These are phyloP conservation scores for Diarsia brunnea DNA, from an alignment of 2,888 invertebrate species.

Conservation along the genomic window DNA sequence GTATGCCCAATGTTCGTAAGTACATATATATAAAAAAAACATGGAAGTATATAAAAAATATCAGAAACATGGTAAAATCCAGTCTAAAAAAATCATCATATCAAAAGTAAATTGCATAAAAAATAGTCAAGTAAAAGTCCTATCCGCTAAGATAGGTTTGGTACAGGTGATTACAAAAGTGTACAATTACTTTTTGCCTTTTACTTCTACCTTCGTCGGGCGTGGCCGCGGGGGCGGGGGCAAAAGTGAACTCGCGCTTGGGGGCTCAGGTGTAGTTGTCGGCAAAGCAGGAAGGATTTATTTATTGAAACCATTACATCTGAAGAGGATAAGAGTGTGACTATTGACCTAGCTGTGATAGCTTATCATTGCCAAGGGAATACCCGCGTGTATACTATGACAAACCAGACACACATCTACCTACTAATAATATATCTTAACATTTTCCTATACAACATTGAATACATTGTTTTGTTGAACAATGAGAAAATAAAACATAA, in stretches of 20 bases:
- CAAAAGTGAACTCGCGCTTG: neutral
- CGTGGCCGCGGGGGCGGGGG: neutral
- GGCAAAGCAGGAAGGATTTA: neutral
- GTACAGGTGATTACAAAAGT: neutral
- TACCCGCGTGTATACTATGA: neutral
- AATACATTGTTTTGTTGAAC: neutral
- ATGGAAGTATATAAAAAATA: too few relatives aligned
- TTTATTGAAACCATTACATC: neutral
- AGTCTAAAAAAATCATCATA: conserved; percentile 1
- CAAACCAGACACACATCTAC: neutral
- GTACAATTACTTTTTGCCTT: conserved; percentile 10
- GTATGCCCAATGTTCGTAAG: too few relatives aligned
- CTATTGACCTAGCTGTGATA: neutral
- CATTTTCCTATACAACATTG: neutral
- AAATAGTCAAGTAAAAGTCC: neutral
- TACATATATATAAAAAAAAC: neutral
- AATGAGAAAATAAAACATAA: neutral
- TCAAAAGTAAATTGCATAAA: neutral
- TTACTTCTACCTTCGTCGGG: neutral
- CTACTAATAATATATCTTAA: neutral
- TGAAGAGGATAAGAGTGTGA: neutral
- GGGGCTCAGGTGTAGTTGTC: too few relatives aligned
- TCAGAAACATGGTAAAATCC: neutral
- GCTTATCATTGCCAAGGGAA: neutral
- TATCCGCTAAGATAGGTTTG: neutral